Conservation (phyloP, 1,140 invertebrate genomes). For the Drosophila bocqueti region DNA sequence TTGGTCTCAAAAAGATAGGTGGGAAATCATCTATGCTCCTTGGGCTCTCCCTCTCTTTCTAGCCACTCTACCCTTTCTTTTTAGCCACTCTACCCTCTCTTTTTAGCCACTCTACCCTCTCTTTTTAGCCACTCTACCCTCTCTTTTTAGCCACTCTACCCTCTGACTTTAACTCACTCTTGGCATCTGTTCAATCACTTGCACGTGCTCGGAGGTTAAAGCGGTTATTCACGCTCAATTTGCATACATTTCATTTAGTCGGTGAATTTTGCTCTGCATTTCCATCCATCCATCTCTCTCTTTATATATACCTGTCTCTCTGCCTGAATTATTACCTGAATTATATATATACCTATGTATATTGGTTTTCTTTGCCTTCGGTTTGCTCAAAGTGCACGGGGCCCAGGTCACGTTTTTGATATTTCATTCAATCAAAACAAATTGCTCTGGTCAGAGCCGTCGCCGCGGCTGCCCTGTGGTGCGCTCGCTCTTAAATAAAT, state of each 20-base stretch:
- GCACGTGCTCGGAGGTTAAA: constrained; percentile 68
- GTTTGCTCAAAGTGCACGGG: constrained; percentile 42
- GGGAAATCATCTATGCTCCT: constrained; percentile 17
- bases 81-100: background rate
- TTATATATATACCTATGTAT: constrained; percentile 10
- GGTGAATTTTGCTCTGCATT: constrained; percentile 17
- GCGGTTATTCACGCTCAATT: constrained; percentile 70
- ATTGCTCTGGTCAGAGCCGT: constrained; percentile 53
- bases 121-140: background rate
- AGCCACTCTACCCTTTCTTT: background rate
- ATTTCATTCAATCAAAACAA: constrained; percentile 84
- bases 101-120: background rate
- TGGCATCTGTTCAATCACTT: constrained; percentile 56
- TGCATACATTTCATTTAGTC: constrained; percentile 68
- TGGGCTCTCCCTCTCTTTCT: background rate
- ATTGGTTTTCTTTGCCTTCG: constrained; percentile 39
- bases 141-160: background rate
- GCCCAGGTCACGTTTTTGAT: constrained; percentile 80
- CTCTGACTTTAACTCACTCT: background rate
- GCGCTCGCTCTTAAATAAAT: constrained; percentile 73
- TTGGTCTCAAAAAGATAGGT: constrained; percentile 16
- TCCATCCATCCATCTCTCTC: constrained; percentile 5
- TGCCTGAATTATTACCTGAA: constrained; percentile 43
- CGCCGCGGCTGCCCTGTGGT: constrained; percentile 4
- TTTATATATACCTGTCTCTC: background rate